These are phyloP conservation scores for Patella pellucida DNA, from an alignment of 2,888 invertebrate species.

Conservation along the genomic window DNA sequence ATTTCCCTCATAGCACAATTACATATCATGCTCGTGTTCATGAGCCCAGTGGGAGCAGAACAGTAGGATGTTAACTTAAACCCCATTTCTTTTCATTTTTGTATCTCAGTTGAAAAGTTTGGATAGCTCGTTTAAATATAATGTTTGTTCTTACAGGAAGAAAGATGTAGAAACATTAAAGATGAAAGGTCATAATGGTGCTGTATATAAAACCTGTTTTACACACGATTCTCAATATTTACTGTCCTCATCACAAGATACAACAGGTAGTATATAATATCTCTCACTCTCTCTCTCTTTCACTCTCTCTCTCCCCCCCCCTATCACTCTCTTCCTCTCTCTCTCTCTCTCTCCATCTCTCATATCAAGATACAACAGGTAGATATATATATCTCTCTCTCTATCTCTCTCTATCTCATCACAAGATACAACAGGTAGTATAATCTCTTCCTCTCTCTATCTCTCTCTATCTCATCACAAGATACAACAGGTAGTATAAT, in stretches of 20 bases:
- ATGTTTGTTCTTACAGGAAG: conserved; percentile 27
- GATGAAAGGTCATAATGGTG: conserved; percentile 79
- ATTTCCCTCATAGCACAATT: too few relatives aligned
- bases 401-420: too few relatives aligned
- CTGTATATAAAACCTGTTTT: conserved; percentile 80
- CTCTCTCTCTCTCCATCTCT: conserved; percentile 38
- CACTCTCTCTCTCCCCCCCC: too few relatives aligned
- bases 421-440: too few relatives aligned
- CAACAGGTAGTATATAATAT: conserved; percentile 73
- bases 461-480: too few relatives aligned
- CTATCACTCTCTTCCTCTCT: too few relatives aligned
- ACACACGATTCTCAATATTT: conserved; percentile 71
- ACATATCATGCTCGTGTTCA: too few relatives aligned
- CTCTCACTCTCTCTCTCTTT: too few relatives aligned
- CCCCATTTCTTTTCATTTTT: background rate
- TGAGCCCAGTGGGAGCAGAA: conserved; percentile 24
- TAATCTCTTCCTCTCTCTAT: too few relatives aligned
- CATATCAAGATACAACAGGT: conserved; percentile 79
- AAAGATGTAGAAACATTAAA: conserved; percentile 88
- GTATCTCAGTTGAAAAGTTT: too few relatives aligned
- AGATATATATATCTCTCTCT: conserved; percentile 13
- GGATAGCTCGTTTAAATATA: background rate
- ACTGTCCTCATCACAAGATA: conserved; percentile 81
- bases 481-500: too few relatives aligned
- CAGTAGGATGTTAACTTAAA: conserved; percentile 24